These are phyloP conservation scores for Drosophila serrata DNA, from an alignment of 1,140 invertebrate species.

Conservation along the genomic window DNA sequence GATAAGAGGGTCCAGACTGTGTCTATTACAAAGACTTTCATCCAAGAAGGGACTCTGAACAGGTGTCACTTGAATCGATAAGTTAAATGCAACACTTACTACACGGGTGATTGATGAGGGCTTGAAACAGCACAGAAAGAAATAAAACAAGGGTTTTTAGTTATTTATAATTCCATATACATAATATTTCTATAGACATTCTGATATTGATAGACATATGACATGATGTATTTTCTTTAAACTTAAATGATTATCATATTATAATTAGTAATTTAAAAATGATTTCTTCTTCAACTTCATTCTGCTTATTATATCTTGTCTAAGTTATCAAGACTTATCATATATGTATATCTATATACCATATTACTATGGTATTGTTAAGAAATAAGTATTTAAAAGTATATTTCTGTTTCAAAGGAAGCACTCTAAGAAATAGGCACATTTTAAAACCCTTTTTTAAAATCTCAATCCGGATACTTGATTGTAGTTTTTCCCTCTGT, in stretches of 20 bases:
- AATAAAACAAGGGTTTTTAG: neutral
- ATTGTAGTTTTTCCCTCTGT: neutral
- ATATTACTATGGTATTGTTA: too few species aligned
- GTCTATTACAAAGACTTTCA: slow-evolving; percentile 25
- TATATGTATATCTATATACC: too few species aligned
- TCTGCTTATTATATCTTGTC: neutral
- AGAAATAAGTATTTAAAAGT: neutral
- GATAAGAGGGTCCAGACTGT: slow-evolving; percentile 4
- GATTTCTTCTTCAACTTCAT: neutral
- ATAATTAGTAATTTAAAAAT: neutral
- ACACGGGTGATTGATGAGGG: slow-evolving; percentile 32
- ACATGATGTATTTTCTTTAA: too few species aligned
- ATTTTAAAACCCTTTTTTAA: neutral
- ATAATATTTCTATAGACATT: neutral
- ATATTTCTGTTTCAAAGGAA: neutral
- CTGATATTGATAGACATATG: neutral
- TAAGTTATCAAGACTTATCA: neutral
- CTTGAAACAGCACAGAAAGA: neutral
- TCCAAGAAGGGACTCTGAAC: slow-evolving; percentile 12
- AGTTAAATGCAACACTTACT: slow-evolving; percentile 45
- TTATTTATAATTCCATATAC: too few species aligned
- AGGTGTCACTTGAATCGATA: slow-evolving; percentile 55
- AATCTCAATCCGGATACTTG: too few species aligned
- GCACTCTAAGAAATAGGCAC: neutral
- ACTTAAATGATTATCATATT: too few species aligned